Base-by-base conservation (phyloP, 2,797 vertebrate species). In the Parambassis ranga region DNA sequence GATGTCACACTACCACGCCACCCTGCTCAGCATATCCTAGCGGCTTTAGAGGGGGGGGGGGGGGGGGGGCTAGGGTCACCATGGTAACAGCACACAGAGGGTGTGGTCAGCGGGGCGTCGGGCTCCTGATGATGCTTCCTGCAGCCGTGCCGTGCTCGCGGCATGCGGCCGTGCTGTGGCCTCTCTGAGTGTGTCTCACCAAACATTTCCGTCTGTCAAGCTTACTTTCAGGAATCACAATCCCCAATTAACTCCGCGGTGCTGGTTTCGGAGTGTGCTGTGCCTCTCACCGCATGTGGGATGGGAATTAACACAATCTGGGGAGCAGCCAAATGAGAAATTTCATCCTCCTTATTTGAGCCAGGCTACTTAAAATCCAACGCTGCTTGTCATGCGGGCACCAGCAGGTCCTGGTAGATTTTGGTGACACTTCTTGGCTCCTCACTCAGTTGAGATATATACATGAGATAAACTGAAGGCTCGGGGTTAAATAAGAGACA, bases 1-100 rank as follows among this genome's bases (percentile, higher is more conserved):
- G 87, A 86, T 92, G 84, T 84, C 82, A 77, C 92, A 83, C 92
- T 89, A 66, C 90, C 92, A 93, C 82, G 88, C 91, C 89, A 92
- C 92, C 74, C 93, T 92, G 75, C 92, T 92, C 93, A 91, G 92
- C 90, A 93, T 90, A 92, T 86, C 86, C 84, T 87, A 89, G 89
- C n/a, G n/a, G n/a, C n/a, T n/a, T n/a, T n/a, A n/a, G n/a, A n/a
- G n/a, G n/a, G n/a, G n/a, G n/a, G n/a, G n/a, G n/a, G n/a, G n/a
- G n/a, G n/a, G n/a, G n/a, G 90, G 92, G 95, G 90, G 86, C 81
- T 49, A 55, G 71, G 75, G 81, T 75, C 67, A 35, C 75, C 49
- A 85, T 85, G 85, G 85, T 89, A 85, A 87, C 73, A 2, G 70
- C 77, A 58, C 52, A 56, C 67, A 68, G 50, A 36, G 61, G 68